These are phyloP conservation scores for Pelmatolapia mariae DNA, from an alignment of 2,113 vertebrate species.

Conservation along the genomic window DNA sequence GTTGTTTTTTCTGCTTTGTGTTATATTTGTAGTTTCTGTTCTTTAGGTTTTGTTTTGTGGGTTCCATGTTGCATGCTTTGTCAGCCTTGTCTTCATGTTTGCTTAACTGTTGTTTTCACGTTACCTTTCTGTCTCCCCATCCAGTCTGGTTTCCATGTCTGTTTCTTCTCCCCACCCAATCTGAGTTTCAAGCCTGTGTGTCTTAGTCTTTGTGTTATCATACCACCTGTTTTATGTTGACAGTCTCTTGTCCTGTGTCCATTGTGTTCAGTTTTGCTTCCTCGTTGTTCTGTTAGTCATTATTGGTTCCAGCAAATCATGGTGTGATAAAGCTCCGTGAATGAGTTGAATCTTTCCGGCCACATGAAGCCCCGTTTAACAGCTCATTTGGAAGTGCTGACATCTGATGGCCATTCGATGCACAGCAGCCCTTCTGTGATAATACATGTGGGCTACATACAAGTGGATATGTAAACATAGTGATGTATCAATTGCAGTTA, in stretches of 20 bases:
- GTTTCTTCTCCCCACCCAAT: neutral
- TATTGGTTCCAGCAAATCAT: neutral
- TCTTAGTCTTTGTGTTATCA: neutral
- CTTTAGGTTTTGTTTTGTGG: neutral
- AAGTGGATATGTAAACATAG: neutral
- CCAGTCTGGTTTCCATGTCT: neutral
- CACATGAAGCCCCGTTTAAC: neutral
- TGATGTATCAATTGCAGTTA: neutral
- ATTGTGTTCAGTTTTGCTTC: neutral
- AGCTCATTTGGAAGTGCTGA: neutral
- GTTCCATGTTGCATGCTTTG: neutral
- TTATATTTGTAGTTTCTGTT: neutral
- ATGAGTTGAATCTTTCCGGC: neutral
- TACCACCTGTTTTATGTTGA: neutral
- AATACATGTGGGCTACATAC: neutral
- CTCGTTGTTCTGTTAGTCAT: neutral
- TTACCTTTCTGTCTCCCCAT: neutral
- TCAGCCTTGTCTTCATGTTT: neutral
- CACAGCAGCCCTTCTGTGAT: neutral
- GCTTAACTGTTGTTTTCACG: neutral
- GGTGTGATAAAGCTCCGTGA: neutral
- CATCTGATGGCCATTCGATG: neutral
- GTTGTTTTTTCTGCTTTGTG: neutral
- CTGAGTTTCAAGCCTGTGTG: neutral
- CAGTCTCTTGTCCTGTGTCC: neutral